Evolutionary conservation across 2,888 invertebrate species (phyloP).

Genomic region (Adelphocoris suturalis): DNA sequence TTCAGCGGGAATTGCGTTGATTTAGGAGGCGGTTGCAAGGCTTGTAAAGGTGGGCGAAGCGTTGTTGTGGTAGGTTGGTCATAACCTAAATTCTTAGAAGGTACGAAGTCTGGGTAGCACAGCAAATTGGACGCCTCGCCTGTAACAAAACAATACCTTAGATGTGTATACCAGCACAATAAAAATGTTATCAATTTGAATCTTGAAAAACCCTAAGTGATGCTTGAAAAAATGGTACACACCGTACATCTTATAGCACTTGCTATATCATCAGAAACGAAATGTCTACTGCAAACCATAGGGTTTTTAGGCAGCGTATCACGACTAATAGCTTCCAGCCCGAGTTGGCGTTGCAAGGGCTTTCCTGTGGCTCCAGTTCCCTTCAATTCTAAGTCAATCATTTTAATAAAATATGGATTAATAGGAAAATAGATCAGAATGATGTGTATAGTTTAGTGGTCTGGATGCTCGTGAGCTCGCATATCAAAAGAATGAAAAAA

Average conservation of each 20-base stretch:
- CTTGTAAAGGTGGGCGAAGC: constrained; percentile 50
- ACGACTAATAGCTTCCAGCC: constrained; percentile 62
- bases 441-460: too few relatives aligned
- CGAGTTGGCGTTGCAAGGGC: constrained; percentile 59
- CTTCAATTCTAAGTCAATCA: too few relatives aligned
- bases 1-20: neutral
- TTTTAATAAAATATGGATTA: too few relatives aligned
- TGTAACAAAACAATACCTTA: neutral
- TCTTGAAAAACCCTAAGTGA: too few relatives aligned
- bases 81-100: constrained; percentile 62
- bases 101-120: constrained; percentile 45
- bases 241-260: too few relatives aligned
- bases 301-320: constrained; percentile 47
- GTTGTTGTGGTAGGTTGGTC: constrained; percentile 60
- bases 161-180: neutral
- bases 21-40: constrained; percentile 63
- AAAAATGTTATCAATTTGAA: too few relatives aligned
- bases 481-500: too few relatives aligned
- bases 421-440: too few relatives aligned
- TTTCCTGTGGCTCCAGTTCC: constrained; percentile 62
- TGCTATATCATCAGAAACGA: constrained; percentile 55
- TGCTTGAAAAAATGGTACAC: too few relatives aligned
- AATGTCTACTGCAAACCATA: constrained; percentile 65
- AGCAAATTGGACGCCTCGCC: constrained; percentile 60
- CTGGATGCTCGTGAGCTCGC: too few relatives aligned